Evolutionary conservation across 2,797 vertebrate species (phyloP).

Genomic region (Halcyon chelicuti): DNA sequence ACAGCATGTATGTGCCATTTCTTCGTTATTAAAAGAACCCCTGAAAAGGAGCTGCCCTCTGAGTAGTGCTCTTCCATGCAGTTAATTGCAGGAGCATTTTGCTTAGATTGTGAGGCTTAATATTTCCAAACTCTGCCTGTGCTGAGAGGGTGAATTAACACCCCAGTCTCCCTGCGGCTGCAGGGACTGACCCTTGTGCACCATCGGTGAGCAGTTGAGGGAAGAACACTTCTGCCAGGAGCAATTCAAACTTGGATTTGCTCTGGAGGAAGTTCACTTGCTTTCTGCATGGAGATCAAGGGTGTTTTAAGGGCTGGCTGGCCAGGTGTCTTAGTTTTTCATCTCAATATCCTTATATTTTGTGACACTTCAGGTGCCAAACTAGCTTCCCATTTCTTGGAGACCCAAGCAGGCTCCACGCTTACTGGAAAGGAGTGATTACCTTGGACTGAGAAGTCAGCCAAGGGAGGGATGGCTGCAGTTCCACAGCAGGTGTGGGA

Average conservation of each 20-base stretch:
- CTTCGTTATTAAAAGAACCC: slow-evolving; percentile 52
- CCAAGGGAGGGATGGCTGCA: background rate
- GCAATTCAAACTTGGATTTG: slow-evolving; percentile 45
- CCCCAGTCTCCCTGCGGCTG: background rate
- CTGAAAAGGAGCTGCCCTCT: slow-evolving; percentile 55
- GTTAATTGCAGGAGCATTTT: slow-evolving; percentile 37
- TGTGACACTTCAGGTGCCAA: slow-evolving; percentile 22
- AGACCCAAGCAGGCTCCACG: background rate
- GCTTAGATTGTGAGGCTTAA: background rate
- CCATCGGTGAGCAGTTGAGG: background rate
- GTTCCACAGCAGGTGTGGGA: background rate
- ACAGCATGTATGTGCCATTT: slow-evolving; percentile 42
- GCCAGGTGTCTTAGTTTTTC: slow-evolving; percentile 12
- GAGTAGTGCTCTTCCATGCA: slow-evolving; percentile 26
- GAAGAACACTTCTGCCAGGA: background rate
- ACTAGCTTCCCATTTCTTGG: slow-evolving; percentile 17
- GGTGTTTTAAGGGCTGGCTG: background rate
- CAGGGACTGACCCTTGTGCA: slow-evolving; percentile 49
- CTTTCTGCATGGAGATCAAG: background rate
- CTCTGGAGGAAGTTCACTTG: slow-evolving; percentile 23
- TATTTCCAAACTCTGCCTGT: slow-evolving; percentile 23
- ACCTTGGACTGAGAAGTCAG: background rate
- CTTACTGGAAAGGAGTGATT: slow-evolving; percentile 26
- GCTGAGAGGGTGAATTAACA: slow-evolving; percentile 63
- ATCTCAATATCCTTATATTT: background rate